A percentile compares a stretch with the other conserved stretches of the same genome.
Conservation (phyloP, 2,113 vertebrate species). For the Campylomormyrus tamandua region DNA sequence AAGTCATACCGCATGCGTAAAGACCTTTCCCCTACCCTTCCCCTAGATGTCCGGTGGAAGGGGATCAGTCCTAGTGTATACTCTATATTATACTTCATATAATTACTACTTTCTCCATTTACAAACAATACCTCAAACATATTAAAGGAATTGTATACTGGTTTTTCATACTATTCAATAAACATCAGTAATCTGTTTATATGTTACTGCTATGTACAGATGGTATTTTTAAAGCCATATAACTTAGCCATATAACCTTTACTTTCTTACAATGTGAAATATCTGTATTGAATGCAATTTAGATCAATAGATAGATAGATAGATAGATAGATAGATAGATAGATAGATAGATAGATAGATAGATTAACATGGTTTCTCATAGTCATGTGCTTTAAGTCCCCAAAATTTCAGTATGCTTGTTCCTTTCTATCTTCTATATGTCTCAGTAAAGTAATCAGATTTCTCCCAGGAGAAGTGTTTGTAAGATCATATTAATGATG, state of each 20-base stretch:
- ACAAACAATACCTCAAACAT: background rate
- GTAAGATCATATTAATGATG: conserved; percentile 54
- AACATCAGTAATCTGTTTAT: background rate
- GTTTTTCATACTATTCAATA: background rate
- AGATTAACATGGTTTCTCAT: background rate
- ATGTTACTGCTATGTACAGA: background rate
- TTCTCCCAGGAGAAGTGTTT: conserved; percentile 43
- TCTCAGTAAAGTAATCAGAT: conserved; percentile 24
- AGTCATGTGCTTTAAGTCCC: background rate
- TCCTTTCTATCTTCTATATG: conserved; percentile 17
- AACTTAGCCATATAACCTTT: background rate
- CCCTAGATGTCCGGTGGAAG: background rate
- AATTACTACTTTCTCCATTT: background rate
- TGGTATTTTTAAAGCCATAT: background rate
- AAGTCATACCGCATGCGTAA: background rate
- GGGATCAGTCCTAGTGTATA: background rate
- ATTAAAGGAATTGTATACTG: background rate
- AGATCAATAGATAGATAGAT: too few species aligned
- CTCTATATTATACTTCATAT: background rate
- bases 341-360: too few species aligned
- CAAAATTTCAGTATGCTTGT: conserved; percentile 13
- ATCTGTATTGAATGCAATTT: background rate
- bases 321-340: background rate
- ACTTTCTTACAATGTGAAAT: background rate
- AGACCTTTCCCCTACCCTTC: background rate